Evolutionary conservation across 2,113 vertebrate genomes (phyloP), one percentile per base, ranked within the genome.

Genomic region (Sorex araneus): DNA sequence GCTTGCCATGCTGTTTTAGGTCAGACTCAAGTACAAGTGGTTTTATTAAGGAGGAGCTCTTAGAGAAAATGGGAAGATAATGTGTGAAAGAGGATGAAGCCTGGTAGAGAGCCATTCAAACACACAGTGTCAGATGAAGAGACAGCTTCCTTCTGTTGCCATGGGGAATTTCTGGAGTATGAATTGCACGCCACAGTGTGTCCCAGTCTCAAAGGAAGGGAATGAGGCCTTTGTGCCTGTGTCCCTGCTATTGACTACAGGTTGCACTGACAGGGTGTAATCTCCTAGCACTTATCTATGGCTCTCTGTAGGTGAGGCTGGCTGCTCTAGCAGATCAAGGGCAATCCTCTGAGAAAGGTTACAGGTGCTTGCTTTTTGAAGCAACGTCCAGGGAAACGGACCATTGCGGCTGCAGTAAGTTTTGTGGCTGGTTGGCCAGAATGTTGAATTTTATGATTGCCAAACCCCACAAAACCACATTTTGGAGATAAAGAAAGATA

Each of bases 31-130:
- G 40, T 67, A 45, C 28, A 81, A 54, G 28, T 63, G 75, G 12
- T 43, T 66, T 88, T 79, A 60, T 71, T 64, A 43, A 80, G 25
- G 19, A 84, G 71, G 27, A 78, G 82, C 30, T 95, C 21, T 7
- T 1, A 16, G 54, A 32, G 36, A 28, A 90, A 87, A 88, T 43
- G 66, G 8, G 66, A 34, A 79, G 18, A 34, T 27, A 63, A 50
- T 80, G 23, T 4, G 15, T 8, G 1, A 79, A 92, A 83, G 1
- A 66, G 3, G 30, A 30, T 45, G 78, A 78, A 3, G 4, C 15
- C 19, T 34, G 27, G 30, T 18, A 64, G 74, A 83, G 12, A 66
- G 25, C 2, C 4, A 15, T 54, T 73, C 34, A 63, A 86, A 77
- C 57, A 77, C 57, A 0, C 7, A 84, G n/a, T 70, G 75, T 67